These are phyloP conservation scores for Archaeoteleia sp. DNA, from an alignment of 2,888 invertebrate genomes.

Conservation along the genomic window DNA sequence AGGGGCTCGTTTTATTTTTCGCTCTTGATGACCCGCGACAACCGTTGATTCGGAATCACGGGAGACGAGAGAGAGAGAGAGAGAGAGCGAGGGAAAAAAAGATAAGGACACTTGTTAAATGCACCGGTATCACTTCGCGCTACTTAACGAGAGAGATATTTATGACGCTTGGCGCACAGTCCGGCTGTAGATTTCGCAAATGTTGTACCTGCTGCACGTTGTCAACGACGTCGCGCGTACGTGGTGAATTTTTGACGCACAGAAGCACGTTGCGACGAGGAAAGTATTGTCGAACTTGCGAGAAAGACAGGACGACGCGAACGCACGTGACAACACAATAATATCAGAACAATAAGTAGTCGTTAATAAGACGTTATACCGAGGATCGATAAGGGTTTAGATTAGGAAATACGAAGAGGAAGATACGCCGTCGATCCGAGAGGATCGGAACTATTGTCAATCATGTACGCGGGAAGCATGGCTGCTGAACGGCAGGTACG, in stretches of 20 bases:
- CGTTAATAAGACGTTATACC: background rate
- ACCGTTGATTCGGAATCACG: no score
- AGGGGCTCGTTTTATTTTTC: slow-evolving; percentile 9
- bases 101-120: slow-evolving; percentile 32
- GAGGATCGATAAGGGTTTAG: slow-evolving; percentile 1
- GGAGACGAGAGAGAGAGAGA: background rate
- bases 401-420: no score
- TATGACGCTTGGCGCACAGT: no score
- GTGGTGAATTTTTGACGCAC: no score
- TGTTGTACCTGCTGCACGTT: slow-evolving; percentile 21
- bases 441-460: slow-evolving; percentile 57
- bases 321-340: slow-evolving; percentile 17
- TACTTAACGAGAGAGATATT: slow-evolving; percentile 3
- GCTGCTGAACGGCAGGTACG: slow-evolving; percentile 72
- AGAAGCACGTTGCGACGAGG: no score
- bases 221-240: background rate
- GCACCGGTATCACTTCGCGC: slow-evolving; percentile 17
- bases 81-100: background rate
- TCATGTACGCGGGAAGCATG: slow-evolving; percentile 73
- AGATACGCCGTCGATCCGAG: no score
- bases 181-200: no score
- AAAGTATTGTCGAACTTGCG: slow-evolving; percentile 9
- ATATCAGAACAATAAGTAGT: slow-evolving; percentile 19
- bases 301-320: background rate
- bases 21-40: background rate